Percentiles rank a stretch among this genome's conserved stretches.
These are phyloP conservation scores for Apotomis capreana DNA, from an alignment of 2,888 invertebrate species.

Conservation along the genomic window DNA sequence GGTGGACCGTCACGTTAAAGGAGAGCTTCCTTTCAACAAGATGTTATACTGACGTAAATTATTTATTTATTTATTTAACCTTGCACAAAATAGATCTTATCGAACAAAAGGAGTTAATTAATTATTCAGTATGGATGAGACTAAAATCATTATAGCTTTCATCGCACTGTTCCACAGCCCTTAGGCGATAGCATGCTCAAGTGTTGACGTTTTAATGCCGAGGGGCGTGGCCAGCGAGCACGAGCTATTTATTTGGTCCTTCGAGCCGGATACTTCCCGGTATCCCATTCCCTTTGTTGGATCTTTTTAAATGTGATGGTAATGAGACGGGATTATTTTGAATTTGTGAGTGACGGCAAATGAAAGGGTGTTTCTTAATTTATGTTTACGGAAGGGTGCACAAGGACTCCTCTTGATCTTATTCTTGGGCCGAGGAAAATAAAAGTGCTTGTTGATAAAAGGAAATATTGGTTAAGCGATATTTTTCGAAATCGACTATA, in stretches of 20 bases:
- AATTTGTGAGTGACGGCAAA: slow-evolving; percentile 24
- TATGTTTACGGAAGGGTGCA: slow-evolving; percentile 16
- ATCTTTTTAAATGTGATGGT: slow-evolving; percentile 16
- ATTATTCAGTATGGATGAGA: neutral
- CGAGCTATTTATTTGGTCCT: slow-evolving; percentile 16
- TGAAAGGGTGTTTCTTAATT: slow-evolving; percentile 2
- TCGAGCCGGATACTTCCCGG: slow-evolving; percentile 18
- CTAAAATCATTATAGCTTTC: slow-evolving; percentile 12
- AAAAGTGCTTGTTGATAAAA: neutral
- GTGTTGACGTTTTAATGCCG: slow-evolving; percentile 39
- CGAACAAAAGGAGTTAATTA: too few relatives aligned
- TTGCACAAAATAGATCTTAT: neutral
- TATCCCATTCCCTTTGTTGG: slow-evolving; percentile 13
- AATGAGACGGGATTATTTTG: slow-evolving; percentile 29
- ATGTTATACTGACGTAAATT: too few relatives aligned
- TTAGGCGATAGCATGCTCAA: slow-evolving; percentile 29
- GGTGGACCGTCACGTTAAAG: too few relatives aligned
- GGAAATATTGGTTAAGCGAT: neutral
- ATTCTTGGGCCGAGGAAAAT: neutral
- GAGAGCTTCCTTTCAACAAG: too few relatives aligned
- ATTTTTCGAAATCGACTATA: neutral
- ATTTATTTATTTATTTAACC: too few relatives aligned
- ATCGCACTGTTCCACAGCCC: slow-evolving; percentile 5
- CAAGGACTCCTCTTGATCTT: neutral
- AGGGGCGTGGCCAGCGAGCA: slow-evolving; percentile 17